These are phyloP conservation scores for Diabrotica virgifera DNA, from an alignment of 1,140 invertebrate species.

Conservation along the genomic window DNA sequence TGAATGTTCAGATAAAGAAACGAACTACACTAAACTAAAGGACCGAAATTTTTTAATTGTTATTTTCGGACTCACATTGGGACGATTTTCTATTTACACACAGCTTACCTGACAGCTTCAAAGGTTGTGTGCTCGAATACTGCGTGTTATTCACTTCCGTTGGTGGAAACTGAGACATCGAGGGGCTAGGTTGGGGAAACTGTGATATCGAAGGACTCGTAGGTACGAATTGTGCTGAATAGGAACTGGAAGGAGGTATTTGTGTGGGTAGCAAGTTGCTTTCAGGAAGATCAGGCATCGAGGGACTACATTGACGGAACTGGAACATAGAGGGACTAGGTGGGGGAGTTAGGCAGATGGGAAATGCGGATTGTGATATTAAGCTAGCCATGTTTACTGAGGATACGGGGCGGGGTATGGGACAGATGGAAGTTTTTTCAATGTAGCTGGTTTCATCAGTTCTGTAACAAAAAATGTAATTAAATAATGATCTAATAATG, in stretches of 20 bases:
- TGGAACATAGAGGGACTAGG: conserved; percentile 25
- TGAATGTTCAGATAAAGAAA: too few relatives aligned
- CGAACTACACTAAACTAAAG: too few relatives aligned
- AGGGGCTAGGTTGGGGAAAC: conserved; percentile 3
- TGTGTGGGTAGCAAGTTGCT: neutral
- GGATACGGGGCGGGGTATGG: conserved; percentile 43
- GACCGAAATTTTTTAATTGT: too few relatives aligned
- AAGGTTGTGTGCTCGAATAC: conserved; percentile 2
- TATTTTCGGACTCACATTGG: too few relatives aligned
- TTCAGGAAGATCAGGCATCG: neutral
- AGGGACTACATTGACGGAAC: neutral
- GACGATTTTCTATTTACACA: too few relatives aligned
- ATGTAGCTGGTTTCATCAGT: conserved; percentile 6
- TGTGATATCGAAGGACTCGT: conserved; percentile 26
- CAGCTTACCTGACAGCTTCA: neutral
- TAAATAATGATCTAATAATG: too few relatives aligned
- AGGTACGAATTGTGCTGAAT: conserved; percentile 23
- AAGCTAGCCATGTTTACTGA: conserved; percentile 41
- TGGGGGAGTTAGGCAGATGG: conserved; percentile 40
- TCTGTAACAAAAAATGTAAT: neutral
- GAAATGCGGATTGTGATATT: conserved; percentile 38
- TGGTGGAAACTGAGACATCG: neutral
- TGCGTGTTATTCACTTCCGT: neutral
- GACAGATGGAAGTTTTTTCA: conserved; percentile 40
- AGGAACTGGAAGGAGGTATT: neutral